Percentiles rank a stretch among this genome's conserved stretches.
phyloP scores from a whole-genome alignment of 23 tunicate genomes.

The Ascidia mentula region DNA sequence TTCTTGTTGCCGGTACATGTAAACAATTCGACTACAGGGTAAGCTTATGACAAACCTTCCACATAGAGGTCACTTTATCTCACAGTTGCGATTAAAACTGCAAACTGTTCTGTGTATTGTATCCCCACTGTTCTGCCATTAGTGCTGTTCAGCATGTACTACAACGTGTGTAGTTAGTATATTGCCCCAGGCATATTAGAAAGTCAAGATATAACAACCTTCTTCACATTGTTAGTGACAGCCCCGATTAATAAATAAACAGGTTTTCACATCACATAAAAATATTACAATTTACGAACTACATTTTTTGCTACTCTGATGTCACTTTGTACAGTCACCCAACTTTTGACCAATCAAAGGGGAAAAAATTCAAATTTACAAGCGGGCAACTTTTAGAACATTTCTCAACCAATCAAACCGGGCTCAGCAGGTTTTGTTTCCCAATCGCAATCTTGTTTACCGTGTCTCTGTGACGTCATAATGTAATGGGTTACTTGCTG shows the following conservation, averaged over 20 bases:
- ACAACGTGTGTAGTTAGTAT: too few relatives aligned
- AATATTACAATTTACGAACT: background rate
- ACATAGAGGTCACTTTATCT: background rate
- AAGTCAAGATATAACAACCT: too few relatives aligned
- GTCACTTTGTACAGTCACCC: background rate
- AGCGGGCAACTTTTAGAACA: background rate
- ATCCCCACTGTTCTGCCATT: too few relatives aligned
- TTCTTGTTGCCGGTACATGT: background rate
- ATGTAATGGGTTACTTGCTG: background rate
- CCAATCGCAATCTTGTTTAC: constrained; percentile 1
- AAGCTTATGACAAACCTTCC: background rate
- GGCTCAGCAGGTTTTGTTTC: background rate
- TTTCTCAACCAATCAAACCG: background rate
- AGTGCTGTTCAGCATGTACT: too few relatives aligned
- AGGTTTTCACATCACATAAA: too few relatives aligned
- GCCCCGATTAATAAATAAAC: too few relatives aligned
- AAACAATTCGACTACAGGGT: background rate
- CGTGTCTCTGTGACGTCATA: background rate
- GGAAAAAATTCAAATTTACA: background rate
- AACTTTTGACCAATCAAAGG: background rate
- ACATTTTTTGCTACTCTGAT: background rate
- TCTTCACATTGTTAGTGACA: too few relatives aligned
- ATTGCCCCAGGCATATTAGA: too few relatives aligned
- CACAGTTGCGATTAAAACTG: too few relatives aligned
- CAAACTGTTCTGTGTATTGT: too few relatives aligned